Conservation (phyloP, 2,113 vertebrate species). For the Xenotilapia longispinis region DNA sequence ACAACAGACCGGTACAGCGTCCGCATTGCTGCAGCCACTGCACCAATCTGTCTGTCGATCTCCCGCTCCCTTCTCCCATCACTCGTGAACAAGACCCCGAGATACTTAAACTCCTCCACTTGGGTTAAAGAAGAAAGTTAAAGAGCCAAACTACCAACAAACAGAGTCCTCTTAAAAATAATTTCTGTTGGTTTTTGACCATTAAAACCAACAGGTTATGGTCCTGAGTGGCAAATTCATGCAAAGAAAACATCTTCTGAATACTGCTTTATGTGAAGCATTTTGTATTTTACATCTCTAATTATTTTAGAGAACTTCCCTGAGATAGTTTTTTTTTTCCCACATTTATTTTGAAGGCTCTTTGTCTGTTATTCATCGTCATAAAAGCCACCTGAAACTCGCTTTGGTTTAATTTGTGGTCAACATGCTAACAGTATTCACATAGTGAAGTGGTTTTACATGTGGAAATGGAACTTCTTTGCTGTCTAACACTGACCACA, state of each 20-base stretch:
- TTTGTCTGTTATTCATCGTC: neutral
- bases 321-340: neutral
- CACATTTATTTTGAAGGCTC: neutral
- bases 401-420: neutral
- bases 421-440: neutral
- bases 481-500: neutral
- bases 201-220: neutral
- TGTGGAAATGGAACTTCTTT: neutral
- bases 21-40: rapidly evolving
- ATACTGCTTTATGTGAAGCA: neutral
- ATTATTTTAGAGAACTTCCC: neutral
- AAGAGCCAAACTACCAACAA: neutral
- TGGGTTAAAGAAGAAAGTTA: rapidly evolving
- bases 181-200: neutral
- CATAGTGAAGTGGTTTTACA: neutral
- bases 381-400: neutral
- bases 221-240: neutral
- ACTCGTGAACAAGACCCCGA: too few relatives aligned
- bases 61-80: too few relatives aligned
- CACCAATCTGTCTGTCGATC: rapidly evolving
- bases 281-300: neutral
- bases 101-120: neutral
- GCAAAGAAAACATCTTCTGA: neutral
- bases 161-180: neutral
- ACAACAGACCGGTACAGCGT: too few relatives aligned